Evolutionary conservation across 2,888 invertebrate genomes (phyloP).

Genomic region (Synanthedon myopaeformis): DNA sequence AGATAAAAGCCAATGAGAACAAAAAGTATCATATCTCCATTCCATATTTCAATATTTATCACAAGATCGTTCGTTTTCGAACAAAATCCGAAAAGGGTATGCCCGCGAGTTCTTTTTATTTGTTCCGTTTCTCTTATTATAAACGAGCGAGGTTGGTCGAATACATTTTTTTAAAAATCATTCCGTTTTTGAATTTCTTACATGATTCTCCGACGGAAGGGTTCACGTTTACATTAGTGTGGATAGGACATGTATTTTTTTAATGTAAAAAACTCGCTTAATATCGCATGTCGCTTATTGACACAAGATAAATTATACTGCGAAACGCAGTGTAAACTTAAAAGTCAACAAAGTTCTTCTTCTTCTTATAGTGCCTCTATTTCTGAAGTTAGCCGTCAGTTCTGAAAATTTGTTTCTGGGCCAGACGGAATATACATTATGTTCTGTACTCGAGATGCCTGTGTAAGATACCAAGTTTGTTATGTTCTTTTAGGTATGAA

Average conservation of each 20-base stretch:
- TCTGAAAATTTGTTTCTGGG: no score
- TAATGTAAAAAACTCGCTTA: no score
- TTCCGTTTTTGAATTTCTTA: constrained; percentile 44
- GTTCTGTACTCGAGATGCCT: no score
- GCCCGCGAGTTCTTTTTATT: constrained; percentile 18
- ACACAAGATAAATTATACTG: no score
- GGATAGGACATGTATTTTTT: not conserved
- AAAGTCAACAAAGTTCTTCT: no score
- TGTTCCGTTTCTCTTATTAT: constrained; percentile 47
- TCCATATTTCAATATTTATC: constrained; percentile 70
- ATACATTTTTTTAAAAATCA: constrained; percentile 45
- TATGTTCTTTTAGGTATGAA: no score
- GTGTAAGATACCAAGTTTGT: no score
- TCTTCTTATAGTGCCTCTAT: no score
- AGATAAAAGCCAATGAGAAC: constrained; percentile 22
- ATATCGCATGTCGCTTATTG: no score
- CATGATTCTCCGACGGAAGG: constrained; percentile 10
- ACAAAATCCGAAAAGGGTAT: constrained; percentile 54
- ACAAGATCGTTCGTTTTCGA: constrained; percentile 62
- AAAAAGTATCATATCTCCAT: constrained; percentile 55
- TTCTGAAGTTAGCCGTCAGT: no score
- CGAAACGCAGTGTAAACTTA: no score
- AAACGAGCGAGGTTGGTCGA: constrained; percentile 42
- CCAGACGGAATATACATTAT: no score
- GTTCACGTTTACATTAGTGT: not conserved